These are phyloP conservation scores for Medauroidea extradentata DNA, from an alignment of 1,140 invertebrate genomes.

Conservation along the genomic window DNA sequence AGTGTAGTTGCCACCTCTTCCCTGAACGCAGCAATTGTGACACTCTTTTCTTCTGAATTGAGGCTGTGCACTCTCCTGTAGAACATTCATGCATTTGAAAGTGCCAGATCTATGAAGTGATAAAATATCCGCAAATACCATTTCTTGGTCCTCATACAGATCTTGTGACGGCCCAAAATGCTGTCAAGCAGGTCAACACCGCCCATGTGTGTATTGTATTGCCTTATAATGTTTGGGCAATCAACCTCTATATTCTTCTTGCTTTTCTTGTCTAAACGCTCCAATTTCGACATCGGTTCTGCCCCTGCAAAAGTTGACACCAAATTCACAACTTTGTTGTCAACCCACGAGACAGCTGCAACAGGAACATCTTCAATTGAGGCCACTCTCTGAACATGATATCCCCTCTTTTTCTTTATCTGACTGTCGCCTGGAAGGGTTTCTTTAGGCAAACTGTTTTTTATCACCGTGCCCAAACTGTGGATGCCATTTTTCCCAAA, in stretches of 20 bases:
- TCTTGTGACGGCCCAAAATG: constrained; percentile 32
- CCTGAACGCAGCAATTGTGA: no score
- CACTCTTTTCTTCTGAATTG: no score
- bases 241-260: constrained; percentile 37
- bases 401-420: constrained; percentile 20
- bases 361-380: constrained; percentile 18
- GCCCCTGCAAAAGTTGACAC: constrained; percentile 40
- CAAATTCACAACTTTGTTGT: constrained; percentile 42
- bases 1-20: no score
- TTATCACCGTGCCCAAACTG: constrained; percentile 18
- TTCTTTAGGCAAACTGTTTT: constrained; percentile 20
- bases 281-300: constrained; percentile 31
- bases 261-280: constrained; percentile 35
- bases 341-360: constrained; percentile 22
- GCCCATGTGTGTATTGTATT: constrained; percentile 33
- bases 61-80: constrained; percentile 24
- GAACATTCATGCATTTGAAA: constrained; percentile 34
- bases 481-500: constrained; percentile 15
- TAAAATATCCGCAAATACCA: constrained; percentile 33
- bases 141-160: constrained; percentile 24
- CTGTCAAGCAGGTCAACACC: constrained; percentile 34
- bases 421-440: constrained; percentile 21
- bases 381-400: constrained; percentile 11
- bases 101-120: constrained; percentile 29
- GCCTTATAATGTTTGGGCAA: constrained; percentile 27